Evolutionary conservation across 2,888 invertebrate genomes (phyloP).

Genomic region (Macrostomum cliftonense): DNA sequence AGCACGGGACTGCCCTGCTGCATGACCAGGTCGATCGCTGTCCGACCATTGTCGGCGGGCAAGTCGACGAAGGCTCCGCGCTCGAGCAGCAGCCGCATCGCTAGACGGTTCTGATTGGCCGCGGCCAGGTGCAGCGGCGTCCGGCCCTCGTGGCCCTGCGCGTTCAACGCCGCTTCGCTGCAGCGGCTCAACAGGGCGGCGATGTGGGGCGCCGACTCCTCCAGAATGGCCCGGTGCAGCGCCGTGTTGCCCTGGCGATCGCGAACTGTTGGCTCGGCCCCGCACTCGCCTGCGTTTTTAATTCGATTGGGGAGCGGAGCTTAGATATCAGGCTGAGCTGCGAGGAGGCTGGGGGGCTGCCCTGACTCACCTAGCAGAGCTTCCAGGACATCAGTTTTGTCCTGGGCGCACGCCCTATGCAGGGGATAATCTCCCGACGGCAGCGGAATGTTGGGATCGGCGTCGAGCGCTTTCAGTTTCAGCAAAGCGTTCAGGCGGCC

Average conservation of each 20-base stretch:
- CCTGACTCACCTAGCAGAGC: too few species aligned
- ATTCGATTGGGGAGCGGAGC: too few species aligned
- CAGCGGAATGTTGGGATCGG: too few species aligned
- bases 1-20: too few species aligned
- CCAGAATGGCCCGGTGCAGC: slow-evolving; percentile 42
- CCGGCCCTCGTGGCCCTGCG: slow-evolving; percentile 7
- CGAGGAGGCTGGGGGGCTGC: too few species aligned
- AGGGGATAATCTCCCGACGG: too few species aligned
- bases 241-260: slow-evolving; percentile 43
- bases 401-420: too few species aligned
- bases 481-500: too few species aligned
- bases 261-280: slow-evolving; percentile 13
- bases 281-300: neutral
- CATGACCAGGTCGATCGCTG: slow-evolving; percentile 34
- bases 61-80: slow-evolving; percentile 43
- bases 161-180: neutral
- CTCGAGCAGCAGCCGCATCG: slow-evolving; percentile 41
- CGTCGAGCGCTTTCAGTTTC: too few species aligned
- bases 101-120: slow-evolving; percentile 42
- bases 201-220: slow-evolving; percentile 40
- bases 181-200: neutral
- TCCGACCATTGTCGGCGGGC: slow-evolving; percentile 42
- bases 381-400: too few species aligned
- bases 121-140: slow-evolving; percentile 44
- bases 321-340: too few species aligned